Evolutionary conservation across 2,113 vertebrate genomes (phyloP).

Genomic region (Pachycephala philippinensis): DNA sequence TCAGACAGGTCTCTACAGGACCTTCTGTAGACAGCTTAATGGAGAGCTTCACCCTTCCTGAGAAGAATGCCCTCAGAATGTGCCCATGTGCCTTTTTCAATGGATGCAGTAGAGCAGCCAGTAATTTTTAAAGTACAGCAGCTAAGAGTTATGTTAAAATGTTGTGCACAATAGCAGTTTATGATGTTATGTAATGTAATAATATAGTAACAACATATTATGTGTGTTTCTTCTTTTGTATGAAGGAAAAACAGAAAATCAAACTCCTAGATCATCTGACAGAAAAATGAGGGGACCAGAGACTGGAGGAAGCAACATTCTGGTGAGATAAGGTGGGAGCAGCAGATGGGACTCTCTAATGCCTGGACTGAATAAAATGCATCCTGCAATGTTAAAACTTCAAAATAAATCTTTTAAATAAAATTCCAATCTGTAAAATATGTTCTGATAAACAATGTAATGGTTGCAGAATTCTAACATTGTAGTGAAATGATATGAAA

Average conservation of each 20-base stretch:
- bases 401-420: constrained; percentile 40
- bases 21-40: background rate
- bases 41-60: background rate
- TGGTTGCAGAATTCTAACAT: constrained; percentile 57
- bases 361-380: constrained; percentile 30
- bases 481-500: constrained; percentile 52
- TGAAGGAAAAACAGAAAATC: constrained; percentile 81
- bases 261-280: constrained; percentile 69
- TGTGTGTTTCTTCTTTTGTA: constrained; percentile 29
- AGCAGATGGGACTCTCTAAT: background rate
- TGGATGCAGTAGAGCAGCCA: background rate
- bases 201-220: background rate
- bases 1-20: background rate
- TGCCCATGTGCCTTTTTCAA: background rate
- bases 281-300: constrained; percentile 44
- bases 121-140: background rate
- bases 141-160: background rate
- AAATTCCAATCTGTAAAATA: constrained; percentile 62
- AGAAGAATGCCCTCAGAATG: background rate
- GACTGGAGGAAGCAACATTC: background rate
- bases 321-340: background rate
- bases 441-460: constrained; percentile 52
- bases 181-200: background rate
- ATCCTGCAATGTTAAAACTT: constrained; percentile 60
- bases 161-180: background rate